Conservation (phyloP, 1,140 invertebrate species). For the Calephelis virginiensis region DNA sequence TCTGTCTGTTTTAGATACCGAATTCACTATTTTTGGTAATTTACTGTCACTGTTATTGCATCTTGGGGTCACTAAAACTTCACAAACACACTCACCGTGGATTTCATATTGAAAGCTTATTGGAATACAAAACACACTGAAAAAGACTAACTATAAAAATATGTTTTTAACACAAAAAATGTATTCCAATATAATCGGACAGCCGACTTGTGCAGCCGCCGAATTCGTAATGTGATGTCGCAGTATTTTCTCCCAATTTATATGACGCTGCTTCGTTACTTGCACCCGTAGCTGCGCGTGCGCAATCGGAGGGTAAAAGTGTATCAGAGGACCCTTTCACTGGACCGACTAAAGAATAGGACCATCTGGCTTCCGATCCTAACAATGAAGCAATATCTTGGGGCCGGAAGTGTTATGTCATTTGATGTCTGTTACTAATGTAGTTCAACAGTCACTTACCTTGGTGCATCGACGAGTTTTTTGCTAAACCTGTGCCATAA, state of each 20-base stretch:
- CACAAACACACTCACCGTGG: slow-evolving; percentile 68
- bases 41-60: neutral
- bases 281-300: slow-evolving; percentile 45
- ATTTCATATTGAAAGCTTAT: slow-evolving; percentile 72
- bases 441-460: slow-evolving; percentile 16
- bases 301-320: slow-evolving; percentile 67
- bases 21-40: neutral
- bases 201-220: slow-evolving; percentile 63
- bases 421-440: slow-evolving; percentile 59
- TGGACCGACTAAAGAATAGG: slow-evolving; percentile 70
- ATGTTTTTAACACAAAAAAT: slow-evolving; percentile 43
- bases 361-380: slow-evolving; percentile 66
- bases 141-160: slow-evolving; percentile 60
- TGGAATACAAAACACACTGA: slow-evolving; percentile 50
- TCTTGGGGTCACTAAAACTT: slow-evolving; percentile 13
- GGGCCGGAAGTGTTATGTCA: slow-evolving; percentile 64
- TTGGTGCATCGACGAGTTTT: slow-evolving; percentile 4
- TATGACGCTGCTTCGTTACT: slow-evolving; percentile 55
- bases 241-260: slow-evolving; percentile 72
- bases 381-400: slow-evolving; percentile 63
- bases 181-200: slow-evolving; percentile 49
- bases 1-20: too few species aligned
- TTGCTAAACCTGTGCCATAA: neutral
- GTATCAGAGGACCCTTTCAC: slow-evolving; percentile 74
- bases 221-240: slow-evolving; percentile 74